Evolutionary conservation across 2,888 invertebrate genomes (phyloP).

Genomic region (Orthosia incerta): DNA sequence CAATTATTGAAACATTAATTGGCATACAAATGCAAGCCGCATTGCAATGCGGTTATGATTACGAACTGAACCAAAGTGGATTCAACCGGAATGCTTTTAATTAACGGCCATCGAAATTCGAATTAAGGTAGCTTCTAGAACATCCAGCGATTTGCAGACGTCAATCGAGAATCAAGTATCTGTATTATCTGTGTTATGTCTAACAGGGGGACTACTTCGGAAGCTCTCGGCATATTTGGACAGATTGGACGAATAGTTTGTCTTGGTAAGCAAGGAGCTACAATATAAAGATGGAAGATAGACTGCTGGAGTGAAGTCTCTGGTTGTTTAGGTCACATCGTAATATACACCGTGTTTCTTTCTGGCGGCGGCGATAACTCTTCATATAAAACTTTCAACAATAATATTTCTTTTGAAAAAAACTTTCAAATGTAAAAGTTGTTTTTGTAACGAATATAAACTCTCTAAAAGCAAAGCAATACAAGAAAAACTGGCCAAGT

Average conservation of each 20-base stretch:
- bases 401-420: too few relatives aligned
- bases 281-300: not conserved
- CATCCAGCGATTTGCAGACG: constrained; percentile 52
- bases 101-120: constrained; percentile 61
- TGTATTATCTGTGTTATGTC: constrained; percentile 52
- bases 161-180: constrained; percentile 43
- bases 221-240: constrained; percentile 46
- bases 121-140: constrained; percentile 57
- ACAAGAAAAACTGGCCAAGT: not conserved
- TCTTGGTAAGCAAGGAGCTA: constrained; percentile 10
- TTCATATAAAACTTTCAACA: not conserved
- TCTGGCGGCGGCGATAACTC: not conserved
- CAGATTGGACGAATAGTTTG: constrained; percentile 25
- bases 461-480: not conserved
- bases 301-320: not conserved
- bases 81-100: constrained; percentile 62
- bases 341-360: not conserved
- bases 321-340: not conserved
- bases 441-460: not conserved
- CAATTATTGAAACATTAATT: constrained; percentile 64
- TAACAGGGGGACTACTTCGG: constrained; percentile 7
- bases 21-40: constrained; percentile 58
- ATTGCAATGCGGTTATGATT: constrained; percentile 63
- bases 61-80: constrained; percentile 54
- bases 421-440: not conserved